These are phyloP conservation scores for Crotalus horridus DNA, from an alignment of 2,113 vertebrate species.

Conservation along the genomic window DNA sequence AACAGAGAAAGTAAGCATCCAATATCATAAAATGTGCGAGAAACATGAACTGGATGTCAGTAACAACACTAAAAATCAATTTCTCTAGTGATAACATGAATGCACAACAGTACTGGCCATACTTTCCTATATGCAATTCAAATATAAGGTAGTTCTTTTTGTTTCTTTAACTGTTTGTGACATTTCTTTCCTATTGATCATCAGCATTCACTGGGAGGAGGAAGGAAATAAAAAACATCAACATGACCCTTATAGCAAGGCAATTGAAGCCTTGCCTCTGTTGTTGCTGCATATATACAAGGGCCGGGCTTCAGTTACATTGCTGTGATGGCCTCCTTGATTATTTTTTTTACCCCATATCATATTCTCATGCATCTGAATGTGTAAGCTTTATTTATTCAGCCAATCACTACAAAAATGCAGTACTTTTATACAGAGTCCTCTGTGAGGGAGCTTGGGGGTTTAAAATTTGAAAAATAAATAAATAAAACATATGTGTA, in stretches of 20 bases:
- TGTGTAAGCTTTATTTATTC: not conserved
- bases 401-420: conserved; percentile 1
- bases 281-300: not conserved
- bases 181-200: not conserved
- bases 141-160: not conserved
- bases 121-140: not conserved
- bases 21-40: not conserved
- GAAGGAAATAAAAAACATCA: not conserved
- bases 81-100: not conserved
- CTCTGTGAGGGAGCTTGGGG: too few species aligned
- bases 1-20: not conserved
- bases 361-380: not conserved
- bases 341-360: not conserved
- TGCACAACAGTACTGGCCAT: not conserved
- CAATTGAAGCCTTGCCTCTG: not conserved
- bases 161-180: not conserved
- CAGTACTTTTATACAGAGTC: not conserved
- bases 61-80: not conserved
- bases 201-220: not conserved
- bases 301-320: not conserved
- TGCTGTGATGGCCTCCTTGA: not conserved
- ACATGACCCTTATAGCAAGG: not conserved
- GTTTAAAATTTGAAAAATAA: not conserved
- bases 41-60: not conserved
- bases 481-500: not conserved